A percentile compares a stretch with the other conserved stretches of the same genome.
Evolutionary conservation across 2,797 vertebrate genomes (phyloP).

Genomic region (Peromyscus nudipes): DNA sequence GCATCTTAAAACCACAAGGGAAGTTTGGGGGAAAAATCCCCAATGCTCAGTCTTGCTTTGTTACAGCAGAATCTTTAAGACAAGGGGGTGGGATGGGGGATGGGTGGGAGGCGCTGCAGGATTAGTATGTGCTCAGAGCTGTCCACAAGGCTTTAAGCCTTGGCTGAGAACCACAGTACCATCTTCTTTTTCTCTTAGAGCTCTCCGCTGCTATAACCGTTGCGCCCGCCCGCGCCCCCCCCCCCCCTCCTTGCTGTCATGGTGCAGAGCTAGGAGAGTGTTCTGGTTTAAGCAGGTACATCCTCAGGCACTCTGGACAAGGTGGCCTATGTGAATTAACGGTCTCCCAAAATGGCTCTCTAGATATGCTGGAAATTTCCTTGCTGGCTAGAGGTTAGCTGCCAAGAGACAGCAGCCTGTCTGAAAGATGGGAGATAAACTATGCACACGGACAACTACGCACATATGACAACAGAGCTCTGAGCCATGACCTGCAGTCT

Average conservation of each 20-base stretch:
- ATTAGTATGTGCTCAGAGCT: background rate
- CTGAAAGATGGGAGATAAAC: background rate
- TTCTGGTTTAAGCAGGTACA: background rate
- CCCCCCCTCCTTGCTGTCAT: background rate
- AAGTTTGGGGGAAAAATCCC: background rate
- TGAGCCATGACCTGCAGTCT: background rate
- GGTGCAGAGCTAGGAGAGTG: background rate
- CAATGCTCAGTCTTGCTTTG: background rate
- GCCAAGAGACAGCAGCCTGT: slow-evolving; percentile 8
- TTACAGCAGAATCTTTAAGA: background rate
- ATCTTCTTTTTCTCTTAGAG: background rate
- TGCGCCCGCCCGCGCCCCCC: too few relatives aligned
- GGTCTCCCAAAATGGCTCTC: background rate
- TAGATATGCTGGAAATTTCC: slow-evolving; percentile 11
- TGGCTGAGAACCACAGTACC: background rate
- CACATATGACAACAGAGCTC: background rate
- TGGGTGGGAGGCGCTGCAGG: background rate
- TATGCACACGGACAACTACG: background rate
- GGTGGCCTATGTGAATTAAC: background rate
- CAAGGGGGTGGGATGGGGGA: background rate
- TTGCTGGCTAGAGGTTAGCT: background rate
- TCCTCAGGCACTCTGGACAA: background rate
- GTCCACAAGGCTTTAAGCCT: fast-evolving
- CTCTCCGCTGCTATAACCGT: fast-evolving
- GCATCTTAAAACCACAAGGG: background rate